Percentiles rank a stretch among this genome's conserved stretches.
Conservation (phyloP, 1,140 invertebrate species). For the Dendroctonus valens region DNA sequence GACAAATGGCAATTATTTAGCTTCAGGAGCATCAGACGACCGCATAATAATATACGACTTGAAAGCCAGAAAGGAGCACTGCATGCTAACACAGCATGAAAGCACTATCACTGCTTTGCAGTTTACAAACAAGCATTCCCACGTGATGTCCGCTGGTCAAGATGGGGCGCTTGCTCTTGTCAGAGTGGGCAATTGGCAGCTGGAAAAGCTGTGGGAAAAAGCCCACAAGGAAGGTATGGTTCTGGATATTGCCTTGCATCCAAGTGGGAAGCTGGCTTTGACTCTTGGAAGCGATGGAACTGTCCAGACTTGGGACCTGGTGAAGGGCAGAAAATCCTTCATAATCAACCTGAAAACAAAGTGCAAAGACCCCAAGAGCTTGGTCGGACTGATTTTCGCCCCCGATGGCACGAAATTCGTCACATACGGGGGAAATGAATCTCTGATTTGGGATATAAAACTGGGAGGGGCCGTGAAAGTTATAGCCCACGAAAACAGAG, state of each 20-base stretch:
- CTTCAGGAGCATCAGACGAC: constrained; percentile 89
- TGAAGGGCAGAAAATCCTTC: constrained; percentile 87
- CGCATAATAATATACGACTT: constrained; percentile 84
- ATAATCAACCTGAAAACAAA: constrained; percentile 77
- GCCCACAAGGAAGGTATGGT: constrained; percentile 67
- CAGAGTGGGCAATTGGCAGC: constrained; percentile 79
- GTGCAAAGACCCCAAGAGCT: constrained; percentile 55
- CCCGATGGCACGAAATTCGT: constrained; percentile 71
- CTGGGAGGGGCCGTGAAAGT: constrained; percentile 64
- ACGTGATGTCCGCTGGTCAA: constrained; percentile 78
- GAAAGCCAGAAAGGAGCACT: constrained; percentile 70
- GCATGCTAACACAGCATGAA: constrained; percentile 76
- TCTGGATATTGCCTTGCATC: constrained; percentile 76
- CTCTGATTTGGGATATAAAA: too few relatives aligned
- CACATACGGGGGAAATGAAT: too few relatives aligned
- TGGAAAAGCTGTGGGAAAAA: constrained; percentile 73
- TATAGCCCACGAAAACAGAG: constrained; percentile 60
- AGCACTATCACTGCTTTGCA: constrained; percentile 75
- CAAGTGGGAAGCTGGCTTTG: constrained; percentile 83
- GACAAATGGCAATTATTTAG: constrained; percentile 70
- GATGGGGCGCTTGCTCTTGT: constrained; percentile 83
- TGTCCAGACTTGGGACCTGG: constrained; percentile 89
- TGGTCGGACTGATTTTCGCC: constrained; percentile 62
- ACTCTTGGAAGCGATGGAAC: constrained; percentile 82
- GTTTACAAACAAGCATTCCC: constrained; percentile 73